Conservation (phyloP, 2,888 invertebrate species). For the Hipparchia semele region DNA sequence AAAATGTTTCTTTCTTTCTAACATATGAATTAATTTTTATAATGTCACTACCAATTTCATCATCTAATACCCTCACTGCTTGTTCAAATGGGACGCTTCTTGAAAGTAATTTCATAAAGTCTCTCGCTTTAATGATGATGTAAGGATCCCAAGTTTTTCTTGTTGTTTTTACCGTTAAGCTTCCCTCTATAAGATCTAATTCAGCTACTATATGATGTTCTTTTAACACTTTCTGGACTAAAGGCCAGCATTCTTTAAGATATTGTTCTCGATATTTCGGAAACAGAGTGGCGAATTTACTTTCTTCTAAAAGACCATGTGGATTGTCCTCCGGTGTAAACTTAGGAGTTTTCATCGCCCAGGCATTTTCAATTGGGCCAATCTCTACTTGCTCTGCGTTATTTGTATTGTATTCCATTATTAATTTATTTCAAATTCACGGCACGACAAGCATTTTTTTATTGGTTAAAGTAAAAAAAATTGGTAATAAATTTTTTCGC, state of each 20-base stretch:
- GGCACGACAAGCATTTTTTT: not conserved
- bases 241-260: conserved; percentile 96
- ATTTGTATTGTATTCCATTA: conserved; percentile 33
- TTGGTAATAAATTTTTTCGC: too few relatives aligned
- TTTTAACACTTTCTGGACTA: conserved; percentile 92
- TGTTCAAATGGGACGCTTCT: conserved; percentile 99
- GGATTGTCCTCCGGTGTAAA: conserved; percentile 96
- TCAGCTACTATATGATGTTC: conserved; percentile 93
- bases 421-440: not conserved
- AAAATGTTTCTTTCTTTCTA: conserved; percentile 95
- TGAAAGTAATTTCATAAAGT: conserved; percentile 96
- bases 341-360: conserved; percentile 92
- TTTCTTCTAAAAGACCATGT: conserved; percentile 94
- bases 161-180: conserved; percentile 97
- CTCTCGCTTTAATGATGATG: conserved; percentile 97
- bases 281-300: conserved; percentile 97
- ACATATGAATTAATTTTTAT: conserved; percentile 97
- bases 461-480: too few relatives aligned
- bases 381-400: conserved; percentile 54
- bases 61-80: conserved; percentile 92
- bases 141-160: conserved; percentile 99
- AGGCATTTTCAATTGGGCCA: conserved; percentile 91
- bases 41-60: conserved; percentile 96
- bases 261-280: conserved; percentile 99
- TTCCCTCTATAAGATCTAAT: conserved; percentile 96